Conservation (phyloP, 2,888 invertebrate genomes). For the Axea sp. region DNA sequence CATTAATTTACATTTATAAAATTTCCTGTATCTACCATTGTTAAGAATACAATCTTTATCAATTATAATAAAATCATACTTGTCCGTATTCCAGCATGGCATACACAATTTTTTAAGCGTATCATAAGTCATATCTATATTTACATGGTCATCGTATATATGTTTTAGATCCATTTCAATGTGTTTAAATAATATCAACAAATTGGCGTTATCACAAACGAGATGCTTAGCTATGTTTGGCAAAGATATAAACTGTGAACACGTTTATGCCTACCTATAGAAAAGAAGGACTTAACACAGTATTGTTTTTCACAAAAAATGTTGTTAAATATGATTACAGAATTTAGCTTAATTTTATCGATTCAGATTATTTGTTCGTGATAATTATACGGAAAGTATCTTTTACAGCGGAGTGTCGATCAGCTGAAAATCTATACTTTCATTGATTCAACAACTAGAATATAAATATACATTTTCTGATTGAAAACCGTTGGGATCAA, state of each 20-base stretch:
- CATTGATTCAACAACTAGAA: slow-evolving; percentile 62
- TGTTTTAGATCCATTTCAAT: neutral
- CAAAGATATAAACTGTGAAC: slow-evolving; percentile 63
- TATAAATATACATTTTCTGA: slow-evolving; percentile 75
- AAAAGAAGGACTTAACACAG: slow-evolving; percentile 55
- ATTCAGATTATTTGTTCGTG: slow-evolving; percentile 18
- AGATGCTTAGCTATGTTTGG: slow-evolving; percentile 1
- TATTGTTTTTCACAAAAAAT: slow-evolving; percentile 66
- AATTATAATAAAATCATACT: too few species aligned
- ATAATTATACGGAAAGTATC: slow-evolving; percentile 44
- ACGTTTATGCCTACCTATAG: slow-evolving; percentile 57
- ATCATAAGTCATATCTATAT: slow-evolving; percentile 1
- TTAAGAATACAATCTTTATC: slow-evolving; percentile 1
- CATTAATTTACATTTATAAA: neutral
- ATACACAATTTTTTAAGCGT: slow-evolving; percentile 61
- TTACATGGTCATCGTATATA: neutral
- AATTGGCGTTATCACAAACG: neutral
- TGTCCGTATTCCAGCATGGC: neutral
- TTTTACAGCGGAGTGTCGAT: slow-evolving; percentile 63
- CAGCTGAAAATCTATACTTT: slow-evolving; percentile 62
- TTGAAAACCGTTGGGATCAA: slow-evolving; percentile 71
- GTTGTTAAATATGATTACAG: too few species aligned
- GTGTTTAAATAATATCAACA: neutral
- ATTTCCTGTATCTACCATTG: neutral
- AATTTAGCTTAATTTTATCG: slow-evolving; percentile 16